These are phyloP conservation scores for Acropora tenuis DNA, from an alignment of 64 coral and sea anemone genomes.

Conservation along the genomic window DNA sequence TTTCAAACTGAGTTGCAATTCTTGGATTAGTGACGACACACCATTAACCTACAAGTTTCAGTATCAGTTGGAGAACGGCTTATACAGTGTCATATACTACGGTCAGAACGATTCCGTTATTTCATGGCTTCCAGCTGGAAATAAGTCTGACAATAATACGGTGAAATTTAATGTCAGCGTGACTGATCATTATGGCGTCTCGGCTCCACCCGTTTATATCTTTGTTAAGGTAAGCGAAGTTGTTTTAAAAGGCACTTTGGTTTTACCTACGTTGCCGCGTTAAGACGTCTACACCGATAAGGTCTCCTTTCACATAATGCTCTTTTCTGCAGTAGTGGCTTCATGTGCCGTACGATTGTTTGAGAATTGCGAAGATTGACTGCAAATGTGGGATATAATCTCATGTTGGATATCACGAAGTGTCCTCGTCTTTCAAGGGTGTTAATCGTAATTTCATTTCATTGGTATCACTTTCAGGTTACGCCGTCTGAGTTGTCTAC, in stretches of 20 bases:
- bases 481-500: not conserved
- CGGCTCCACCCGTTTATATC: not conserved
- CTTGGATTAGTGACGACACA: not conserved
- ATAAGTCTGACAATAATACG: not conserved
- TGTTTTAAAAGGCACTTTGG: too few relatives aligned
- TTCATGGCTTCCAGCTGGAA: slow-evolving; percentile 13
- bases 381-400: too few relatives aligned
- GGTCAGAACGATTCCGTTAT: not conserved
- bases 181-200: slow-evolving; percentile 2
- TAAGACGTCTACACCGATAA: too few relatives aligned
- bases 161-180: not conserved
- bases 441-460: not conserved
- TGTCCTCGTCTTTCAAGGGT: too few relatives aligned
- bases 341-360: too few relatives aligned
- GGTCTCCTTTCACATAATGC: too few relatives aligned
- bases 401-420: too few relatives aligned
- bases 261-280: too few relatives aligned
- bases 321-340: too few relatives aligned
- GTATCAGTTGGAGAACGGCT: slow-evolving; percentile 3
- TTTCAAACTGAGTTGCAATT: slow-evolving; percentile 19
- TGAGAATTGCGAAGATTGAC: too few relatives aligned
- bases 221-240: not conserved
- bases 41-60: slow-evolving; percentile 17
- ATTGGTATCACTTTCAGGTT: not conserved
- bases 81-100: not conserved